Base-by-base conservation (phyloP, 1,140 invertebrate species). In the Drosophila arawakana region DNA sequence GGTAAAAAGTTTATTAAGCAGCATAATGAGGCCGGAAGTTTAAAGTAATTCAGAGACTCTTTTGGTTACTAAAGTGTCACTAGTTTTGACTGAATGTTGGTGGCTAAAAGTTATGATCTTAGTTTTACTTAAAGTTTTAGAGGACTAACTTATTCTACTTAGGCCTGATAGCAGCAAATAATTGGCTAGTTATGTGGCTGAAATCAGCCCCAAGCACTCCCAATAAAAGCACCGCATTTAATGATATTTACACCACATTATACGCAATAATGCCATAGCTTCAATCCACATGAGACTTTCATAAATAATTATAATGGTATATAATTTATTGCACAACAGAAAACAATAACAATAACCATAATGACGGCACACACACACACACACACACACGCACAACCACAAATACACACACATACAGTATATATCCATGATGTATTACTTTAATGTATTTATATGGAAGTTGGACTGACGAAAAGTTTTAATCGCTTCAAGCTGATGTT, bases 221-320 rank as follows among this genome's bases (percentile, higher is more conserved):
- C 18, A 54, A 73, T 67, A 67, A 60, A 73, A 67, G 55, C 69
- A 34, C 6, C 63, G 52, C 46, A 59, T 54, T 68, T 72, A 57
- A 72, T 41, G n/a, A 68, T 67, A 59, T 72, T 72, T 66, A 72
- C 35, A 50, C 34, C 61, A 44, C 30, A 46, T 73, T 59, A 60
- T 68, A 69, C 35, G 71, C 57, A 68, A 73, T 69, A 68, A 47
- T 37, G 34, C 37, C 37, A 43, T 59, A 21, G 34, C 65, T 44
- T 39, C 71, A 59, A 69, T 41, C 10, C 65, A 49, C 52, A 52
- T 47, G 65, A 47, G 71, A 39, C 59, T 69, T 81, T 67, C 67
- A 88, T 83, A 80, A 83, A 88, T 83, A 80, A 89, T 80, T 80
- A 83, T 73, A 43, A 84, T 81, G 71, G 80, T 72, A 70, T 80